Conservation (phyloP, 2,888 invertebrate species). For the Anorthoa munda region DNA sequence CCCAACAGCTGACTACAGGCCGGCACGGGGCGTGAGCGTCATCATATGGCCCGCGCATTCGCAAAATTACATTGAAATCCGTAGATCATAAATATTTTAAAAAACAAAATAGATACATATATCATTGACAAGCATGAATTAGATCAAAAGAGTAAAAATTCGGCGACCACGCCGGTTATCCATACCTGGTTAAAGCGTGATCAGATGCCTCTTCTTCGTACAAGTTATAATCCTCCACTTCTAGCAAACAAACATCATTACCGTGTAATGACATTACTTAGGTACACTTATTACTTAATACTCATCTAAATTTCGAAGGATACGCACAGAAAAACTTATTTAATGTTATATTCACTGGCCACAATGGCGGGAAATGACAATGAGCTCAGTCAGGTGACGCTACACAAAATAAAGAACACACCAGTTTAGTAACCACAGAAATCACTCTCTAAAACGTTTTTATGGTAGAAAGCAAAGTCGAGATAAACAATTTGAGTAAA, state of each 20-base stretch:
- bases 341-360: slow-evolving; percentile 82
- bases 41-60: slow-evolving; percentile 79
- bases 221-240: slow-evolving; percentile 90
- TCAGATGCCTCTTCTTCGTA: slow-evolving; percentile 90
- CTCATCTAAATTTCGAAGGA: slow-evolving; percentile 78
- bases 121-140: slow-evolving; percentile 13
- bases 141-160: slow-evolving; percentile 62
- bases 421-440: slow-evolving; percentile 67
- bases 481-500: slow-evolving; percentile 68
- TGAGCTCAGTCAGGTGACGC: slow-evolving; percentile 91
- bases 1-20: slow-evolving; percentile 90
- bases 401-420: slow-evolving; percentile 80
- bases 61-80: slow-evolving; percentile 45
- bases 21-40: slow-evolving; percentile 87
- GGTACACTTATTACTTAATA: slow-evolving; percentile 77
- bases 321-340: slow-evolving; percentile 71
- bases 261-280: slow-evolving; percentile 90
- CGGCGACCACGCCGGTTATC: slow-evolving; percentile 88
- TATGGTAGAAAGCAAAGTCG: slow-evolving; percentile 63
- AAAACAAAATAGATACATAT: slow-evolving; percentile 1
- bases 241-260: slow-evolving; percentile 90
- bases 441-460: slow-evolving; percentile 73
- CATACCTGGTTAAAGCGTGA: slow-evolving; percentile 90
- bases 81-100: slow-evolving; percentile 24
- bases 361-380: slow-evolving; percentile 92